A percentile compares a stretch with the other conserved stretches of the same genome.
These are phyloP conservation scores for Cromileptes altivelis DNA, from an alignment of 2,113 vertebrate genomes.

Conservation along the genomic window DNA sequence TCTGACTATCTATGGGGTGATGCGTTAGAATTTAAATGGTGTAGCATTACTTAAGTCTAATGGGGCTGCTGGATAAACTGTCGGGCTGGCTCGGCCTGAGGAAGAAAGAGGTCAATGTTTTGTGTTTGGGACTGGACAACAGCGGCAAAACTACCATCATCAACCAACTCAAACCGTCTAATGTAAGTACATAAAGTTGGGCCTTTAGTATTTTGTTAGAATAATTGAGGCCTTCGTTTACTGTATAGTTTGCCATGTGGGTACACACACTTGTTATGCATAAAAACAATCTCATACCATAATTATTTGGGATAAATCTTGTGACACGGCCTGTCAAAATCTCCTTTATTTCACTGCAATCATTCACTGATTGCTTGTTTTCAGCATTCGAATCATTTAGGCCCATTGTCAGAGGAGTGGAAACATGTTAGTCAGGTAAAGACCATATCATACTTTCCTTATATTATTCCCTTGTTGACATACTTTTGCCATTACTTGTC, in stretches of 20 bases:
- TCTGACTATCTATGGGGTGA: slow-evolving; percentile 61
- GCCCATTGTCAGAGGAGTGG: slow-evolving; percentile 80
- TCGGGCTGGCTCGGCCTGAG: slow-evolving; percentile 94
- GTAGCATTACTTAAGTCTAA: slow-evolving; percentile 60
- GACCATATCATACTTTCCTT: slow-evolving; percentile 23
- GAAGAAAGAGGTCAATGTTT: slow-evolving; percentile 96
- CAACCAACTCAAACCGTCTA: slow-evolving; percentile 96
- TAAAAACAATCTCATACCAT: neutral
- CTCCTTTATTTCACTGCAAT: slow-evolving; percentile 55
- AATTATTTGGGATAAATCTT: slow-evolving; percentile 3
- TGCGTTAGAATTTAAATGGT: slow-evolving; percentile 30
- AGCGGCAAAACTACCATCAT: slow-evolving; percentile 99
- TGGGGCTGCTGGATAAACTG: slow-evolving; percentile 97
- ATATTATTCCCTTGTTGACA: slow-evolving; percentile 51
- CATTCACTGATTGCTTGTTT: slow-evolving; percentile 73
- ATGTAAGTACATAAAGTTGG: slow-evolving; percentile 85
- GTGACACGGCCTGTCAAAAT: slow-evolving; percentile 31
- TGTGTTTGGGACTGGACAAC: slow-evolving; percentile 97
- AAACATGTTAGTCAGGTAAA: slow-evolving; percentile 84
- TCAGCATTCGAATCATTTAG: slow-evolving; percentile 80
- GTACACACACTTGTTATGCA: neutral
- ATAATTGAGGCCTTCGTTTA: neutral
- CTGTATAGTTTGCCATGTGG: neutral
- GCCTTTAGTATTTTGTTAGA: neutral
- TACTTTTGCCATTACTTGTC: slow-evolving; percentile 73